Percentiles rank a stretch among this genome's conserved stretches.
phyloP scores from a whole-genome alignment of 2,888 invertebrate genomes.

The Callyntrura sp. region DNA sequence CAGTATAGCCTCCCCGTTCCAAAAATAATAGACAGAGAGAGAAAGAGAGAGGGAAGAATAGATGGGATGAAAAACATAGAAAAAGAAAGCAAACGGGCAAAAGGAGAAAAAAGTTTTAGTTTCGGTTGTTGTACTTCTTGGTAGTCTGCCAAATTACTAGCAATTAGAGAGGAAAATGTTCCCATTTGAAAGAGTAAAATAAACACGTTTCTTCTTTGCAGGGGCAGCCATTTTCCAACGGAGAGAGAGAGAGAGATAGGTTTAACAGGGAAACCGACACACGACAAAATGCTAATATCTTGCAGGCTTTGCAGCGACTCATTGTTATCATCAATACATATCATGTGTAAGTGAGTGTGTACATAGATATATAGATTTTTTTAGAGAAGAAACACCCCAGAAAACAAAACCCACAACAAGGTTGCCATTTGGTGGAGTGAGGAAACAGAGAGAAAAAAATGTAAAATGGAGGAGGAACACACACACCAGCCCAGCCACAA shows the following conservation, averaged over 20 bases:
- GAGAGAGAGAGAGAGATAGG: background rate
- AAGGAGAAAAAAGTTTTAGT: constrained; percentile 80
- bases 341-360: background rate
- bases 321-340: background rate
- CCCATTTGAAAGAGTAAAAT: constrained; percentile 66
- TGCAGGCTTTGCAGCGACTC: background rate
- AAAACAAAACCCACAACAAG: constrained; percentile 11
- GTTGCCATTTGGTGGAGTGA: background rate
- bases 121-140: constrained; percentile 74
- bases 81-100: too few species aligned
- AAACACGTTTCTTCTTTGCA: background rate
- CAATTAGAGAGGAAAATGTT: constrained; percentile 83
- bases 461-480: background rate
- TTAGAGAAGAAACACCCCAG: background rate
- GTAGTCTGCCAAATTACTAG: constrained; percentile 83
- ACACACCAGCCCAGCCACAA: too few species aligned
- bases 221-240: too few species aligned
- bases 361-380: background rate
- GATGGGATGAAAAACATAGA: constrained; percentile 10
- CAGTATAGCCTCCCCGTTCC: constrained; percentile 67
- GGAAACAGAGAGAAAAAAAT: constrained; percentile 12
- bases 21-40: background rate
- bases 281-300: background rate
- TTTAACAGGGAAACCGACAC: background rate
- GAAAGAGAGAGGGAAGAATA: constrained; percentile 27